Conservation (phyloP, 2,797 vertebrate species). For the Enteromius unitaeniatus region DNA sequence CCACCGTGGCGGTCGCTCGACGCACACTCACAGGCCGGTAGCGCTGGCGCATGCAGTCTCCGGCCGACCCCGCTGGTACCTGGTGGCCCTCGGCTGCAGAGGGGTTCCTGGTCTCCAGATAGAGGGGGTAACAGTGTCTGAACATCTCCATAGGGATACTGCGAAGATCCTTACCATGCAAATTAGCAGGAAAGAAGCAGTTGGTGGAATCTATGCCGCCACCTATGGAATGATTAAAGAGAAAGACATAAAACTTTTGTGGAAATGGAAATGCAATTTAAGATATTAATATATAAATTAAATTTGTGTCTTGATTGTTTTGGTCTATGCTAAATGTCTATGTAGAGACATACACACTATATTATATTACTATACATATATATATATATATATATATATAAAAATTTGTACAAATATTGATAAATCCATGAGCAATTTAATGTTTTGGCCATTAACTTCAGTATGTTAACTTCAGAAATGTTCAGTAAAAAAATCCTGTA, state of each 20-base stretch:
- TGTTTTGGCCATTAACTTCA: neutral
- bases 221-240: constrained; percentile 60
- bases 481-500: no score
- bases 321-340: neutral
- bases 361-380: no score
- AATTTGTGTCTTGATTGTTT: neutral
- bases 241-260: neutral
- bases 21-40: constrained; percentile 88
- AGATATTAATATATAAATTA: neutral
- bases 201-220: constrained; percentile 87
- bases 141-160: constrained; percentile 96
- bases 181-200: constrained; percentile 88
- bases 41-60: constrained; percentile 88
- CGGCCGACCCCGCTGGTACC: constrained; percentile 51
- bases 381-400: neutral
- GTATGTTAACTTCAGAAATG: no score
- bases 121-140: constrained; percentile 83
- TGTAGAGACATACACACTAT: no score
- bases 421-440: neutral
- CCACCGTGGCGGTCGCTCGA: constrained; percentile 90
- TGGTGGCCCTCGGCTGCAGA: constrained; percentile 55
- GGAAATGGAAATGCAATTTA: neutral
- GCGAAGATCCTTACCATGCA: constrained; percentile 91
- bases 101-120: constrained; percentile 58
- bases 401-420: neutral